Percentiles rank a stretch among this genome's conserved stretches.
Evolutionary conservation across 2,888 invertebrate species (phyloP).

Genomic region (Altica lythri): DNA sequence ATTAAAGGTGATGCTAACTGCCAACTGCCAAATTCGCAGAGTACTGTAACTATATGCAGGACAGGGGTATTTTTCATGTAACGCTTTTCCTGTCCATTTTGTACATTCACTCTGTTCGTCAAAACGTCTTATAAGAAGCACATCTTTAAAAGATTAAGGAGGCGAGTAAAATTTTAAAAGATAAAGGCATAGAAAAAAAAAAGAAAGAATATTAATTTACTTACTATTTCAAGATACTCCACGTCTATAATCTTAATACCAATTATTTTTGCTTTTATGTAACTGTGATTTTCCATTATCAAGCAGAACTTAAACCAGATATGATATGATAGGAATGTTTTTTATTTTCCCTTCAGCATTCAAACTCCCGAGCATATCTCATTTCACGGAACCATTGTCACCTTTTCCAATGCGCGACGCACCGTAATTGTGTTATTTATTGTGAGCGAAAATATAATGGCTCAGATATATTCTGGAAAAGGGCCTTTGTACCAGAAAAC

Average conservation of each 20-base stretch:
- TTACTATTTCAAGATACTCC: neutral
- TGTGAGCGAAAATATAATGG: constrained; percentile 26
- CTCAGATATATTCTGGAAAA: constrained; percentile 17
- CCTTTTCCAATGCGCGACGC: constrained; percentile 10
- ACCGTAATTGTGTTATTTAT: constrained; percentile 27
- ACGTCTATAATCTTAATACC: too few species aligned
- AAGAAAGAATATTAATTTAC: neutral
- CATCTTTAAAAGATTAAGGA: too few species aligned
- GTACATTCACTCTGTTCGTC: too few species aligned
- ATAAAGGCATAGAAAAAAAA: too few species aligned
- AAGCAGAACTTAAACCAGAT: neutral
- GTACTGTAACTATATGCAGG: too few species aligned
- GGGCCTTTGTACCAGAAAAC: constrained; percentile 15
- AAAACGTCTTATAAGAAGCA: too few species aligned
- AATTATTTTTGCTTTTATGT: too few species aligned
- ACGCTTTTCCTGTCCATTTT: too few species aligned
- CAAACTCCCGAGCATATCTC: constrained; percentile 7
- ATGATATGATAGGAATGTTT: constrained; percentile 1
- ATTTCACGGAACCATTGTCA: constrained; percentile 20
- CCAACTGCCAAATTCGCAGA: too few species aligned
- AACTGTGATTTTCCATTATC: neutral
- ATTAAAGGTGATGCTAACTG: too few species aligned
- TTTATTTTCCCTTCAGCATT: constrained; percentile 4
- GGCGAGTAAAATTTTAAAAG: too few species aligned
- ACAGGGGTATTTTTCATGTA: too few species aligned